A percentile compares a stretch with the other conserved stretches of the same genome.
phyloP scores from a whole-genome alignment of 2,113 vertebrate genomes.

The Cacatua alba region DNA sequence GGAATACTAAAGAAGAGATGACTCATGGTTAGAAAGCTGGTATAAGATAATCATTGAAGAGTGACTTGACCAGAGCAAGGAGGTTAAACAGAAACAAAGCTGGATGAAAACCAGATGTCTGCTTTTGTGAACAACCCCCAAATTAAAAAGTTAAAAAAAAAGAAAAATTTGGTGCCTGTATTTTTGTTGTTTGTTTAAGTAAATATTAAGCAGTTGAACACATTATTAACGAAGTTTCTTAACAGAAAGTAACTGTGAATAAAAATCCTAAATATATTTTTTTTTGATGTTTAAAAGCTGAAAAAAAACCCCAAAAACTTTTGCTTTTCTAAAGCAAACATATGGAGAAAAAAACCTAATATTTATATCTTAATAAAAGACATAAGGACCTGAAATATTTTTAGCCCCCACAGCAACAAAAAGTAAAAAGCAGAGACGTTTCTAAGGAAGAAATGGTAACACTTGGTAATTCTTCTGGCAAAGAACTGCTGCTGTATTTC shows the following conservation, averaged over 20 bases:
- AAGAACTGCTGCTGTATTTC: neutral
- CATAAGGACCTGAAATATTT: neutral
- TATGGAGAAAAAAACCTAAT: neutral
- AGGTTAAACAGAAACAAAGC: neutral
- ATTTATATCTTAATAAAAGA: neutral
- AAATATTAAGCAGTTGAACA: neutral
- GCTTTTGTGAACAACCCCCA: neutral
- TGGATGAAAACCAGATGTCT: conserved; percentile 22
- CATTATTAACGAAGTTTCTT: neutral
- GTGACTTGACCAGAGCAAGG: neutral
- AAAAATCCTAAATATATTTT: neutral
- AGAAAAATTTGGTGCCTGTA: neutral
- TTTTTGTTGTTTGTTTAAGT: neutral
- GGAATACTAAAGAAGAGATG: conserved; percentile 16
- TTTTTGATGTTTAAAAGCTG: neutral
- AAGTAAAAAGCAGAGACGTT: neutral
- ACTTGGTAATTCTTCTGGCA: neutral
- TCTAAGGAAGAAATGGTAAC: neutral
- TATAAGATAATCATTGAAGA: neutral
- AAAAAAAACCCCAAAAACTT: neutral
- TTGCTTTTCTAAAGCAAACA: neutral
- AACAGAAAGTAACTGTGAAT: neutral
- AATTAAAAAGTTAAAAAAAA: neutral
- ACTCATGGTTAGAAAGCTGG: neutral
- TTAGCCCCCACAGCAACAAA: neutral